Evolutionary conservation across 2,888 invertebrate genomes (phyloP).

Genomic region (Cephus pygmeus): DNA sequence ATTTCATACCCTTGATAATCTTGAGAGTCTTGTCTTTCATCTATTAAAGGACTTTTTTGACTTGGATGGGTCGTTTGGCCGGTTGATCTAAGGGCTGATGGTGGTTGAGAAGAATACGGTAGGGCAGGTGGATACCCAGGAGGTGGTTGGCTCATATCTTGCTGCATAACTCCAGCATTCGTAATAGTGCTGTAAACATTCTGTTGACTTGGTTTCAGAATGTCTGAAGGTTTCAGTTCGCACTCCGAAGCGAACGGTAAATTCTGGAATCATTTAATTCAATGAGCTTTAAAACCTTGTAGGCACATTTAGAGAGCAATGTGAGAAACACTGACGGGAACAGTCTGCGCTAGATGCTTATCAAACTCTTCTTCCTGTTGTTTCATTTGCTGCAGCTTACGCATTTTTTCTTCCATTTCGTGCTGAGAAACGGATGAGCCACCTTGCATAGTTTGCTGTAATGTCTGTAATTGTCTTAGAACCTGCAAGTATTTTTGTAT

Average conservation of each 20-base stretch:
- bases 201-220: constrained; percentile 55
- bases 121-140: constrained; percentile 68
- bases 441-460: constrained; percentile 69
- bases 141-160: constrained; percentile 69
- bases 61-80: constrained; percentile 47
- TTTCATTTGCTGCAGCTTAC: constrained; percentile 76
- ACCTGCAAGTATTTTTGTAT: constrained; percentile 68
- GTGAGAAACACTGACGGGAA: constrained; percentile 69
- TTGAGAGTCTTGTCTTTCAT: constrained; percentile 55
- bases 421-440: constrained; percentile 67
- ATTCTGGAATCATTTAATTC: constrained; percentile 65
- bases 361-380: constrained; percentile 82
- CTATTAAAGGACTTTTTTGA: constrained; percentile 59
- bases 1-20: constrained; percentile 47
- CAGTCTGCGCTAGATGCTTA: constrained; percentile 79
- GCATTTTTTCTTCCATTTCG: constrained; percentile 77
- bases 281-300: not conserved
- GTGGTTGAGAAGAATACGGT: constrained; percentile 57
- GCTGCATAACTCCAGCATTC: constrained; percentile 50
- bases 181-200: constrained; percentile 41
- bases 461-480: constrained; percentile 86
- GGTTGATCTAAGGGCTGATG: constrained; percentile 50
- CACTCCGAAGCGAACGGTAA: constrained; percentile 76
- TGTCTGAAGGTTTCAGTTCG: constrained; percentile 70
- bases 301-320: not conserved